phyloP scores from a whole-genome alignment of 2,113 vertebrate genomes.

The Turnix velox region DNA sequence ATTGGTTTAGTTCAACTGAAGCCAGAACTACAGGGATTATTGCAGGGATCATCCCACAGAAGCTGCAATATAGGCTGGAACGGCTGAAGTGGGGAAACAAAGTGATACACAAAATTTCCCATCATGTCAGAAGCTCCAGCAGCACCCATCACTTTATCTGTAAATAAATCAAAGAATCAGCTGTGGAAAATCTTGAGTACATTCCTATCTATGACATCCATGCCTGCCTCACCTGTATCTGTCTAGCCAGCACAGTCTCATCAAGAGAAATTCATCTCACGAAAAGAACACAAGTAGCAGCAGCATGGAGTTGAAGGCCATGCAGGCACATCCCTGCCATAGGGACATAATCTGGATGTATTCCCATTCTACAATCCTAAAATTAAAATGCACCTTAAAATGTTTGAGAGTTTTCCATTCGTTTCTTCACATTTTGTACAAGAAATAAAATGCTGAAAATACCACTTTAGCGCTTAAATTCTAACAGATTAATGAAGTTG shows the following conservation, averaged over 20 bases:
- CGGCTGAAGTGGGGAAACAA: not conserved
- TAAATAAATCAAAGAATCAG: not conserved
- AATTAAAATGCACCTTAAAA: not conserved
- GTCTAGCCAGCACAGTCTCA: not conserved
- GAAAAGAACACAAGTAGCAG: not conserved
- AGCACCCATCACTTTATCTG: not conserved
- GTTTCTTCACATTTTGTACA: not conserved
- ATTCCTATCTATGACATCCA: not conserved
- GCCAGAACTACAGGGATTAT: not conserved
- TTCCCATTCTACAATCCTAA: not conserved
- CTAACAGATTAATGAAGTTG: not conserved
- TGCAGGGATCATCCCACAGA: not conserved
- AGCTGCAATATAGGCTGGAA: not conserved
- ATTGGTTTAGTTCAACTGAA: not conserved
- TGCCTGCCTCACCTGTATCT: not conserved
- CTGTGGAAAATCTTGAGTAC: not conserved
- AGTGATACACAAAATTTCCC: rapidly evolving
- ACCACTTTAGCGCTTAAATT: not conserved
- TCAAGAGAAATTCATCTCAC: not conserved
- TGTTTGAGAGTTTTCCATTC: not conserved
- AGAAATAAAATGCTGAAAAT: not conserved
- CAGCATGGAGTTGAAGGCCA: not conserved
- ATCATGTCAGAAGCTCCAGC: not conserved
- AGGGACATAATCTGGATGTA: not conserved
- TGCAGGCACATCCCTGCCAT: not conserved